Percentiles rank a stretch among this genome's conserved stretches.
These are phyloP conservation scores for Oreotrochilus melanogaster DNA, from an alignment of 2,113 vertebrate genomes.

Conservation along the genomic window DNA sequence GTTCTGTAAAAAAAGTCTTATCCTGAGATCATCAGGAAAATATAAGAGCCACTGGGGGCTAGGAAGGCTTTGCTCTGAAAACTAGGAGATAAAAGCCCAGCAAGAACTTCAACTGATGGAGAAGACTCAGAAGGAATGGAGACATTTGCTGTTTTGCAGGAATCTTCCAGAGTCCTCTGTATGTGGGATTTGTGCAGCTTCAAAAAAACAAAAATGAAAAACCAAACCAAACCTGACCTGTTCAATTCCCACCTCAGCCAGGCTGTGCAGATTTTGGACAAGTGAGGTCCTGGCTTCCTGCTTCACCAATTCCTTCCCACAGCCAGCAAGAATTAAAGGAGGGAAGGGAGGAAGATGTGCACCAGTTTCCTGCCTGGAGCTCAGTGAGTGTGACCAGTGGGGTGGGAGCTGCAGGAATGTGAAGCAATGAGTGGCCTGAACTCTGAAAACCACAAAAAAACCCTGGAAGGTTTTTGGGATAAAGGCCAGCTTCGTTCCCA, in stretches of 20 bases:
- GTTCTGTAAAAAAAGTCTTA: background rate
- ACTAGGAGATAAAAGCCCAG: background rate
- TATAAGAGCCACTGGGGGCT: background rate
- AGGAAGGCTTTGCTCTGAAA: background rate
- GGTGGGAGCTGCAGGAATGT: background rate
- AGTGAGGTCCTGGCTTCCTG: background rate
- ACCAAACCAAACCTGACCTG: background rate
- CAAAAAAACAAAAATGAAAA: background rate
- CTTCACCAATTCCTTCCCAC: background rate
- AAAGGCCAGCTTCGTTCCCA: slow-evolving; percentile 5
- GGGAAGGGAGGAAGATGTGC: background rate
- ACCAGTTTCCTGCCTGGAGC: background rate
- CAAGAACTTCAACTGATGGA: background rate
- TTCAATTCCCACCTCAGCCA: background rate
- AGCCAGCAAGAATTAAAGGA: background rate
- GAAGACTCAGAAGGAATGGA: background rate
- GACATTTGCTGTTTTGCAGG: background rate
- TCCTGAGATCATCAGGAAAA: background rate
- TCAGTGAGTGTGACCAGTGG: background rate
- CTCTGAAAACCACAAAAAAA: background rate
- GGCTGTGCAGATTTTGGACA: background rate
- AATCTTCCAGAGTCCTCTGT: background rate
- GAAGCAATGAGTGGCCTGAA: background rate
- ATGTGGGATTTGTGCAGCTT: background rate
- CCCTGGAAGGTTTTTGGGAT: background rate